Evolutionary conservation across 2,888 invertebrate genomes (phyloP).

Genomic region (Miltochrista miniata): DNA sequence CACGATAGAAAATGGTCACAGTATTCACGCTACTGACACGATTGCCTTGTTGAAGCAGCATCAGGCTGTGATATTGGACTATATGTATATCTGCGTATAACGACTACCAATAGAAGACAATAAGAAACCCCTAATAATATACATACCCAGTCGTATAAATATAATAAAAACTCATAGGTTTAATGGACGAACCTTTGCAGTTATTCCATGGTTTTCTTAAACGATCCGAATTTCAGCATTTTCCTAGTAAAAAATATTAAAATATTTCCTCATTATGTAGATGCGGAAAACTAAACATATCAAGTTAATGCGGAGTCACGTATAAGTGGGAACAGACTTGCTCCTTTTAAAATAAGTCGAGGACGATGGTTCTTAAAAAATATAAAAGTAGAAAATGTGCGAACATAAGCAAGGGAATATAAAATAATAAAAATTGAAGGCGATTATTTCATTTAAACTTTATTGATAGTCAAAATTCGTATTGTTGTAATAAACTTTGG

Average conservation of each 20-base stretch:
- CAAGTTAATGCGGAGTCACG: conserved; percentile 47
- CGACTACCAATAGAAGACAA: too few species aligned
- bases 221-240: not conserved
- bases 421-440: conserved; percentile 7
- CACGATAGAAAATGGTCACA: too few species aligned
- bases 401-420: conserved; percentile 6
- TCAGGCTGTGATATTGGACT: too few species aligned
- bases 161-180: too few species aligned
- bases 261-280: conserved; percentile 26
- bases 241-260: conserved; percentile 8
- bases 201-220: not conserved
- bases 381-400: too few species aligned
- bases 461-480: conserved; percentile 23
- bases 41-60: too few species aligned
- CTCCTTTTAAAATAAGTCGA: conserved; percentile 20
- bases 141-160: too few species aligned
- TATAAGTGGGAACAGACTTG: conserved; percentile 10
- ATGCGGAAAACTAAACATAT: conserved; percentile 22
- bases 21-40: too few species aligned
- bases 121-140: too few species aligned
- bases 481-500: too few species aligned
- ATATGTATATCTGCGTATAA: too few species aligned
- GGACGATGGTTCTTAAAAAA: not conserved
- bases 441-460: conserved; percentile 25
- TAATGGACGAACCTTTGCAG: too few species aligned